Base-by-base conservation (phyloP, 2,888 invertebrate species). In the Brachyptera risi region DNA sequence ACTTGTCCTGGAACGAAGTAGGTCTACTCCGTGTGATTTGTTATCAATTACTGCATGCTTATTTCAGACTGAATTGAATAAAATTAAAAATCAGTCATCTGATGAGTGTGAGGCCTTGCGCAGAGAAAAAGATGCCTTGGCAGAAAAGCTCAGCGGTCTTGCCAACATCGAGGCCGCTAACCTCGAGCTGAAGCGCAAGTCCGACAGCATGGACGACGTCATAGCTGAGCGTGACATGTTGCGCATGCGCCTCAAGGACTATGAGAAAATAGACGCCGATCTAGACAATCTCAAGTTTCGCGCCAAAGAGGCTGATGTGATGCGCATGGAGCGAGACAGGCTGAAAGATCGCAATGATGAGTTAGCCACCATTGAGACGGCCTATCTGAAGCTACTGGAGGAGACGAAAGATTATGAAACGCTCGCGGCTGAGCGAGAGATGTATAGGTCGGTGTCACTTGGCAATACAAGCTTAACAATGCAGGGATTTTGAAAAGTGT, bases 61-160 rank as follows among this genome's bases (percentile, higher is more conserved):
- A n/a, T n/a, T n/a, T n/a, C n/a, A n/a, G n/a, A n/a, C n/a, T n/a
- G n/a, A n/a, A n/a, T n/a, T n/a, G n/a, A n/a, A n/a, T n/a, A n/a
- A n/a, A n/a, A n/a, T n/a, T n/a, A n/a, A n/a, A n/a, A n/a, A n/a
- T n/a, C n/a, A n/a, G n/a, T n/a, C n/a, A n/a, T n/a, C n/a, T n/a
- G 77, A 76, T 57, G 73, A 75, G 5, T 70, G 81, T 7, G 76
- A 76, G 5, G 63, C 74, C 3, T 70, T 81, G 7, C 76, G 76
- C 5, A 63, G 11, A 2, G 37, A 47, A 19, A 38, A 38, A 13
- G 37, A 59, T n/a, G n/a, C n/a, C n/a, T n/a, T n/a, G n/a, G n/a
- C n/a, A n/a, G n/a, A n/a, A n/a, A n/a, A n/a, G n/a, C n/a, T n/a
- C n/a, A n/a, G n/a, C n/a, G n/a, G n/a, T n/a, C n/a, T n/a, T n/a